A percentile compares a stretch with the other conserved stretches of the same genome.
phyloP scores from a whole-genome alignment of 2,113 vertebrate species.

The Struthio camelus region DNA sequence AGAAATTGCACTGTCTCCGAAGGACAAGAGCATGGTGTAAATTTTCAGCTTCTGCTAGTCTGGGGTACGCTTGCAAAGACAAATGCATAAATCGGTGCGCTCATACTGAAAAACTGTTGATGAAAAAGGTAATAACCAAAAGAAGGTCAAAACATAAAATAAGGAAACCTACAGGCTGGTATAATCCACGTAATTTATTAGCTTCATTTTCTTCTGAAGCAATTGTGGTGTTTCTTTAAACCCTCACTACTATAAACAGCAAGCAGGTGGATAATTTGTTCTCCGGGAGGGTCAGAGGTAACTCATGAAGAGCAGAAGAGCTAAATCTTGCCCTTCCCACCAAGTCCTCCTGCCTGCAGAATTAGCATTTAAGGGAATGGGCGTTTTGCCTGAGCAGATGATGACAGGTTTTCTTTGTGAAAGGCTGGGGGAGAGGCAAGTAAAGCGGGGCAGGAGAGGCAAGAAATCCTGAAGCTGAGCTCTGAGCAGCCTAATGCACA shows the following conservation, averaged over 20 bases:
- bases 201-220: conserved; percentile 11
- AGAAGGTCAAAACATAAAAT: conserved; percentile 53
- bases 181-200: neutral
- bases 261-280: neutral
- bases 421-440: neutral
- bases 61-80: neutral
- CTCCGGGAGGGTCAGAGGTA: neutral
- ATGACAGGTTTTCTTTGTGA: neutral
- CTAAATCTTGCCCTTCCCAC: neutral
- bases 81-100: neutral
- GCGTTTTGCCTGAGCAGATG: neutral
- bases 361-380: neutral
- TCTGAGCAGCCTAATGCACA: neutral
- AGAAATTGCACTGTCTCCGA: neutral
- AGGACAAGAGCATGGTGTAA: neutral
- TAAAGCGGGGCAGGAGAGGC: neutral
- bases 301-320: neutral
- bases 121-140: conserved; percentile 38
- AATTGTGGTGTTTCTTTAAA: neutral
- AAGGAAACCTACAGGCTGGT: neutral
- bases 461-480: neutral
- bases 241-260: neutral
- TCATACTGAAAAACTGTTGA: conserved; percentile 7
- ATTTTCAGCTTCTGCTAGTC: neutral
- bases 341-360: neutral